These are phyloP conservation scores for Aphrophora alni DNA, from an alignment of 2,888 invertebrate species.

Conservation along the genomic window DNA sequence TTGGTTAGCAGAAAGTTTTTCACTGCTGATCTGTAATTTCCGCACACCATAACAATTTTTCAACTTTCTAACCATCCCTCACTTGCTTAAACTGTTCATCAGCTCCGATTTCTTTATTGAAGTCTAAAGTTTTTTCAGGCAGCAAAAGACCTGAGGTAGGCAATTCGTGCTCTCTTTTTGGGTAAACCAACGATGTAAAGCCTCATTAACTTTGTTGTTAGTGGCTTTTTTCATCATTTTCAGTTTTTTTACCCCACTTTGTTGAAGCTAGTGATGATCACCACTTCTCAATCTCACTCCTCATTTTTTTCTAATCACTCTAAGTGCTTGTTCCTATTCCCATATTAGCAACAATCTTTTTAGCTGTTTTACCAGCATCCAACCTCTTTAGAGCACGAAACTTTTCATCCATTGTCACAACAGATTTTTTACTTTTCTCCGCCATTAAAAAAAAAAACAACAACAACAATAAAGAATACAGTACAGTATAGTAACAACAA, in stretches of 20 bases:
- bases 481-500: no score
- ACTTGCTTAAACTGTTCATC: not conserved
- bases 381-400: not conserved
- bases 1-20: not conserved
- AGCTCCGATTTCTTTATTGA: no score
- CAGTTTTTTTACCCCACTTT: not conserved
- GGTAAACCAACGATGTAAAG: no score
- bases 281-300: not conserved
- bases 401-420: not conserved
- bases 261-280: not conserved
- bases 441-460: not conserved
- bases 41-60: not conserved
- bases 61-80: not conserved
- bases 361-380: conserved; percentile 3
- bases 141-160: no score
- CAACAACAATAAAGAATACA: not conserved
- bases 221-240: not conserved
- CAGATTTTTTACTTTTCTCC: not conserved
- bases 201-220: no score
- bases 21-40: not conserved
- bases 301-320: not conserved
- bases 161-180: no score
- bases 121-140: no score
- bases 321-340: not conserved
- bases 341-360: not conserved